Evolutionary conservation across 2,797 vertebrate species (phyloP), one percentile per base, ranked within the genome.

Genomic region (Orientallactaga sibirica): DNA sequence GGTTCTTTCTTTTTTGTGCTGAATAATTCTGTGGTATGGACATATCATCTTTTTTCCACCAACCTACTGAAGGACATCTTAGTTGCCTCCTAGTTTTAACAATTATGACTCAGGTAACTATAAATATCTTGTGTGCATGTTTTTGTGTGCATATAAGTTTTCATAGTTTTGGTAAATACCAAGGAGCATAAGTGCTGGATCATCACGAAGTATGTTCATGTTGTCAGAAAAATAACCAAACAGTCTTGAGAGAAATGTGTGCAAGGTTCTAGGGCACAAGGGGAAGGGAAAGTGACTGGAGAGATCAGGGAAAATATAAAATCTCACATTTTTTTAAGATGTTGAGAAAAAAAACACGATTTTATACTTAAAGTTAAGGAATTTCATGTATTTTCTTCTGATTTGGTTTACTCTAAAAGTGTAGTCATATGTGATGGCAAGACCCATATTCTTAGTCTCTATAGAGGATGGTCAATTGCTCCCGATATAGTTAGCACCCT

Each of bases 291-390:
- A 48, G 7, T 48, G 48, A 48, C 48, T 48, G 48, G 48, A 48
- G 48, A 48, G 48, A 48, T 48, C 48, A 48, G 48, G 48, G 48
- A 48, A 48, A 48, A 48, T 48, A 48, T 10, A 48, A 48, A 48
- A 48, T 48, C 48, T 48, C 48, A 48, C 48, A 48, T 48, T 70
- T 58, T 74, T 76, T 77, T 80, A 33, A 76, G 19, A 61, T 8
- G 19, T 71, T 41, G 11, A 62, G 67, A 62, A 43, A 20, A 82
- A 64, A 48, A 83, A 24, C 83, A 22, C 52, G 16, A 1, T 58
- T 71, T 64, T 80, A 61, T 67, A 85, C 10, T 92, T 80, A 86
- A 11, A 88, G 9, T 88, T 67, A 90, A 90, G 11, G 75, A 85
- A 43, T 1, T 10, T 66, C 48, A 88, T 91, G 25, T 66, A 58